Evolutionary conservation across 2,888 invertebrate genomes (phyloP), one percentile per base, ranked within the genome.

Genomic region (Netelia inedita): DNA sequence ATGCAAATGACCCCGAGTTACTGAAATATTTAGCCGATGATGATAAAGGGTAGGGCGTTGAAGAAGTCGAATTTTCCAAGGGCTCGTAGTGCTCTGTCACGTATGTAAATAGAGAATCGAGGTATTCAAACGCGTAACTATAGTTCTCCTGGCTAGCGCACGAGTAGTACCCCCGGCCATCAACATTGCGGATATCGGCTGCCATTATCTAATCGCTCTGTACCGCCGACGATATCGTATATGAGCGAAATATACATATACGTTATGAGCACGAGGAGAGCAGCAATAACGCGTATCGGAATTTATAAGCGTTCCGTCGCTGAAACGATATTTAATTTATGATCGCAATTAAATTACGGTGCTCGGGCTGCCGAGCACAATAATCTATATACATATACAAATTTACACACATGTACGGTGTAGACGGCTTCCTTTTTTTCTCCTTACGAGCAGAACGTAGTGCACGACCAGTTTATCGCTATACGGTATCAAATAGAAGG

Each of bases 311-410:
- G 79, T 82, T 75, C 61, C 71, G 71, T 68, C 65, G 84, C 28
- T 76, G 80, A 35, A 79, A 78, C 84, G 83, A 88, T 88, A 87
- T 87, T 88, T 86, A 86, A 88, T 88, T 88, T 88, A 89, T 85
- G 83, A 79, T 73, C 53, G 86, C 83, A 85, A 88, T 86, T 88
- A 84, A 86, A 86, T 87, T 79, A 88, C 65, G 79, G 75, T 82
- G 83, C 80, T 75, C 81, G 59, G 50, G 46, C 75, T 75, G 41
- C 59, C 65, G 69, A n/a, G 59, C 66, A 55, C 28, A 35, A 35
- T 43, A 35, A 66, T 55, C 59, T 19, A 41, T 21, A 57, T 43
- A 9, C 59, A 41, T 53, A 53, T 74, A 35, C 16, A 35, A 11
- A 46, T 63, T 11, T 14, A 63, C 19, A 21, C 21, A 71, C 35